Evolutionary conservation across 2,888 invertebrate genomes (phyloP), one percentile per base, ranked within the genome.

Genomic region (Scrobipalpa atriplicella): DNA sequence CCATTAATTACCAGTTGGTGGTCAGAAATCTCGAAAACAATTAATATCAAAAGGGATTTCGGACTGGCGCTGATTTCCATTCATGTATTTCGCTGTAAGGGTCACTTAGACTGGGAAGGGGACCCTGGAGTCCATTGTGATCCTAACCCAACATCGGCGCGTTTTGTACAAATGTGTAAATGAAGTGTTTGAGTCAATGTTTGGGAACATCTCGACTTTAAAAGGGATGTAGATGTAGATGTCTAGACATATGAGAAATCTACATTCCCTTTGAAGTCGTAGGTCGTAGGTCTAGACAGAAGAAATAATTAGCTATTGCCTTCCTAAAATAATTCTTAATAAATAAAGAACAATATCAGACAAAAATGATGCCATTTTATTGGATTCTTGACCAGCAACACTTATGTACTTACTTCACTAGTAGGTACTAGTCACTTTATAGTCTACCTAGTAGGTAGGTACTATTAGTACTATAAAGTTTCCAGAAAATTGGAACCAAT

Each of bases 1-100:
- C 21, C 38, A 62, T 62, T 41, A 43, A 43, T 62, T 21, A 62
- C 19, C 5, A 43, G 62, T 41, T 18, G 39, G 39, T 43, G 62
- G 43, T 62, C 43, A 62, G 62, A 62, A 56, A 58, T 58, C 58
- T 58, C 58, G 9, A 36, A 68, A 72, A 73, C 72, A 71, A 71
- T 71, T 66, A 68, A 68, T 69, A 65, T 64, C 54, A 58, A 60
- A 62, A 71, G 69, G 73, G 73, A 70, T 71, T 66, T 52, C 51
- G 39, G 47, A 64, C 70, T 67, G 67, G 61, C 21, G 29, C n/a
- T 65, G 67, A 63, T 68, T 60, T 51, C 69, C 60, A 71, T 69
- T 70, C 68, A 71, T 70, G 68, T 67, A 69, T 67, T 71, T 69
- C 66, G 65, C 65, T 62, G 67, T 58, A 58, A 58, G 68, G 72